phyloP scores from a whole-genome alignment of 2,888 invertebrate species.

The Tetropium fuscum region DNA sequence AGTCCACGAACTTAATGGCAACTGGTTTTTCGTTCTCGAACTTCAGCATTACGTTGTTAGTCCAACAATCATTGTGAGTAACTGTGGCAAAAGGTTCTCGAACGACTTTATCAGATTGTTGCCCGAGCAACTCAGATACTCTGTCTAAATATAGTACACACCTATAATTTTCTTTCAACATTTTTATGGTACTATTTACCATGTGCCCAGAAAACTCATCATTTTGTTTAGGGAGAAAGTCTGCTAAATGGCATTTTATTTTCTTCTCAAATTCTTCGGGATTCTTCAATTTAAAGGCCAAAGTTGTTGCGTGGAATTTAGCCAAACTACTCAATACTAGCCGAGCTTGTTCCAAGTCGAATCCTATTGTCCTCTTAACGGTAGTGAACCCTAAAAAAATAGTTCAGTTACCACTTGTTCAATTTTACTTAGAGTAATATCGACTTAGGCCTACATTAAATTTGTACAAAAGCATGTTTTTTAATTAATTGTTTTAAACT shows the following conservation, averaged over 20 bases:
- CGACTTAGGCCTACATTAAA: too few relatives aligned
- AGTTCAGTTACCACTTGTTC: too few relatives aligned
- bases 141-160: not conserved
- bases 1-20: constrained; percentile 67
- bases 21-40: constrained; percentile 36
- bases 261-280: constrained; percentile 57
- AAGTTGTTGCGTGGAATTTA: constrained; percentile 67
- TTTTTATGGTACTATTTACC: not conserved
- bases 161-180: constrained; percentile 5
- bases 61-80: constrained; percentile 71
- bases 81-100: constrained; percentile 65
- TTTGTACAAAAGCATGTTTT: too few relatives aligned
- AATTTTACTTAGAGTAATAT: too few relatives aligned
- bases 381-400: constrained; percentile 62
- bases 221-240: not conserved
- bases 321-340: constrained; percentile 65
- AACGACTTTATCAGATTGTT: constrained; percentile 6
- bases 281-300: constrained; percentile 65
- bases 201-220: not conserved
- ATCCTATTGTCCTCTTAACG: constrained; percentile 62
- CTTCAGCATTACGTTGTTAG: constrained; percentile 71
- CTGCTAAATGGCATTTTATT: constrained; percentile 46
- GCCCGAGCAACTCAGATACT: constrained; percentile 1
- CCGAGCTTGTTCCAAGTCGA: constrained; percentile 64
- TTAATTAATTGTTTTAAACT: too few relatives aligned